These are phyloP conservation scores for Eristalis tenax DNA, from an alignment of 2,888 invertebrate species.

Conservation along the genomic window DNA sequence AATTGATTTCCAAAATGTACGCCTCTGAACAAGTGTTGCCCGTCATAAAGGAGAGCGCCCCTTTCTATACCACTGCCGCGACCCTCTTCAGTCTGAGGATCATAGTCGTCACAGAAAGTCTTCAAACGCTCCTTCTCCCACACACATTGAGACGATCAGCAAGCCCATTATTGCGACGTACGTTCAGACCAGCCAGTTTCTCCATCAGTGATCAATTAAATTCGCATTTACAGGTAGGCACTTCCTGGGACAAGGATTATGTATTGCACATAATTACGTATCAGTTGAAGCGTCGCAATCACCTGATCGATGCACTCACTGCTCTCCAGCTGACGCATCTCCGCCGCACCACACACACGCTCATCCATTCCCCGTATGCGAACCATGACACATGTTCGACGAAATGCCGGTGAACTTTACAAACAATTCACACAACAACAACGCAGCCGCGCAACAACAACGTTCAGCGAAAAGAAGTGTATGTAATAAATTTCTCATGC, in stretches of 20 bases:
- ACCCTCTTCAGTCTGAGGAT: too few relatives aligned
- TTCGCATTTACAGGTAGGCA: background rate
- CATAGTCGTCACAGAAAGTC: too few relatives aligned
- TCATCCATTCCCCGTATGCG: background rate
- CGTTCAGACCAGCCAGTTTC: background rate
- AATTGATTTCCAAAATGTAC: too few relatives aligned
- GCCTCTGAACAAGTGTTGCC: too few relatives aligned
- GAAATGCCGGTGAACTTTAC: conserved; percentile 59
- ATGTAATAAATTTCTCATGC: conserved; percentile 55
- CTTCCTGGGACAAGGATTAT: background rate
- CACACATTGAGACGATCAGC: background rate
- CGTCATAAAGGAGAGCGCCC: too few relatives aligned
- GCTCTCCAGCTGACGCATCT: conserved; percentile 6
- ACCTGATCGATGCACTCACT: conserved; percentile 21
- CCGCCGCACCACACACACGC: background rate
- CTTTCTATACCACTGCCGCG: too few relatives aligned
- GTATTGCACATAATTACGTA: background rate
- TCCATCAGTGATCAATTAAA: background rate
- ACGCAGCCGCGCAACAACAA: background rate
- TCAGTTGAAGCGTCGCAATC: background rate
- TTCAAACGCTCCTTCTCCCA: too few relatives aligned
- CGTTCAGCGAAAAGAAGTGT: conserved; percentile 19
- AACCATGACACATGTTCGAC: conserved; percentile 2
- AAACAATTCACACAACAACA: conserved; percentile 26
- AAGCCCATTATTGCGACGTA: background rate